Conservation (phyloP, 2,113 vertebrate species). For the Myiagra hebetior region DNA sequence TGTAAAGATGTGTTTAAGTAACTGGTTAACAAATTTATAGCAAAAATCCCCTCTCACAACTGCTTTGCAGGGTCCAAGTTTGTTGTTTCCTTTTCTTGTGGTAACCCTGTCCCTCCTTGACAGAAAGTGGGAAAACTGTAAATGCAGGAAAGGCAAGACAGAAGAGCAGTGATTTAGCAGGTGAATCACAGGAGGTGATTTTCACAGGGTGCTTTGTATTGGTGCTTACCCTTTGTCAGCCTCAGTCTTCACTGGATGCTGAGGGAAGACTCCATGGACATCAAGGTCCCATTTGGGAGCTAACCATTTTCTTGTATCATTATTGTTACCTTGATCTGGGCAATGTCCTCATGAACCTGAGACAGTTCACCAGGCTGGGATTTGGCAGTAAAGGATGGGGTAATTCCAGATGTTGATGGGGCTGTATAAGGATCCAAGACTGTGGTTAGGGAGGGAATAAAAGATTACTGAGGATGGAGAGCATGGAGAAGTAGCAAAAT, state of each 20-base stretch:
- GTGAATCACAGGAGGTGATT: neutral
- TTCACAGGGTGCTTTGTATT: neutral
- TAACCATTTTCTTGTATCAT: neutral
- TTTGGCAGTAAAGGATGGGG: neutral
- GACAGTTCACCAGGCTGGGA: neutral
- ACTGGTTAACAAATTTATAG: conserved; percentile 35
- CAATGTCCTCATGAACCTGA: neutral
- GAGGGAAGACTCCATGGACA: neutral
- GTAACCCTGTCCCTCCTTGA: neutral
- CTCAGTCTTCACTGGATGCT: neutral
- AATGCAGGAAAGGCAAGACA: neutral
- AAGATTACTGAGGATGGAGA: neutral
- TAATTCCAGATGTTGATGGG: neutral
- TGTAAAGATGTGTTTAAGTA: conserved; percentile 38
- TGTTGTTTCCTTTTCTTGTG: neutral
- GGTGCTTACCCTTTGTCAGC: neutral
- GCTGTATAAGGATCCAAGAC: neutral
- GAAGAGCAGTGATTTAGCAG: neutral
- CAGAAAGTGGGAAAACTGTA: neutral
- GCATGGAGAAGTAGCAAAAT: conserved; percentile 4
- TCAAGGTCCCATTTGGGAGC: neutral
- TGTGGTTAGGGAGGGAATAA: neutral
- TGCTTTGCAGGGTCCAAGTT: neutral
- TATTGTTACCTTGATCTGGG: neutral
- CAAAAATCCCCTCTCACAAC: neutral